phyloP scores from a whole-genome alignment of 2,797 vertebrate genomes.

The Malurus splendens region DNA sequence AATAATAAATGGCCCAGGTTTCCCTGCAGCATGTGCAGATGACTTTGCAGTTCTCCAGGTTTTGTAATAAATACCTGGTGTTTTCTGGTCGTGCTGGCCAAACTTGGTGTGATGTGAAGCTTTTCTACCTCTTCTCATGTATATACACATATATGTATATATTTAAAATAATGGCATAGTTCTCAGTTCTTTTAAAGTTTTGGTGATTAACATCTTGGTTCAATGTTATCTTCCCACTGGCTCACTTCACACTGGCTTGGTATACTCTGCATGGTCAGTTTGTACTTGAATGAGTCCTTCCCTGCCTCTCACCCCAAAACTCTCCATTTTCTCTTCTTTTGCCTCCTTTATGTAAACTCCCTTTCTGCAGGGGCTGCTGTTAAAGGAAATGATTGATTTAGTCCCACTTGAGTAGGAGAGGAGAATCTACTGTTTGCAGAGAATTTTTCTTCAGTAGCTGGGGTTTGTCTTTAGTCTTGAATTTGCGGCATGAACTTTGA shows the following conservation, averaged over 20 bases:
- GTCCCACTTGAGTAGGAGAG: background rate
- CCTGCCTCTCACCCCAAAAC: background rate
- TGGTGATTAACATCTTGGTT: background rate
- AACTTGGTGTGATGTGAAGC: background rate
- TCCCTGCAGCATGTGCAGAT: background rate
- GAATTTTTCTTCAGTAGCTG: background rate
- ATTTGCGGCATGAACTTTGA: background rate
- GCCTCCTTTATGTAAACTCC: background rate
- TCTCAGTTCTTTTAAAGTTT: background rate
- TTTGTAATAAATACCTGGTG: background rate
- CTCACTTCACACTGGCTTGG: background rate
- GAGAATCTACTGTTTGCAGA: background rate
- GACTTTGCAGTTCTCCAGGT: background rate
- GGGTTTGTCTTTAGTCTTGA: background rate
- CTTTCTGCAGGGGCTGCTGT: background rate
- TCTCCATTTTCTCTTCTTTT: background rate
- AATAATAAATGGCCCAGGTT: background rate
- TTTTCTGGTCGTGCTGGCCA: accelerated
- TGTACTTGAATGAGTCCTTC: background rate
- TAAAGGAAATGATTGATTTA: background rate
- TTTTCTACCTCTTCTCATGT: background rate
- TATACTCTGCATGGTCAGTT: background rate
- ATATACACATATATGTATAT: no score
- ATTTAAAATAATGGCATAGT: background rate
- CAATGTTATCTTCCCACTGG: background rate